Conservation (phyloP, 2,797 vertebrate species). For the Eidolon dupreanum region DNA sequence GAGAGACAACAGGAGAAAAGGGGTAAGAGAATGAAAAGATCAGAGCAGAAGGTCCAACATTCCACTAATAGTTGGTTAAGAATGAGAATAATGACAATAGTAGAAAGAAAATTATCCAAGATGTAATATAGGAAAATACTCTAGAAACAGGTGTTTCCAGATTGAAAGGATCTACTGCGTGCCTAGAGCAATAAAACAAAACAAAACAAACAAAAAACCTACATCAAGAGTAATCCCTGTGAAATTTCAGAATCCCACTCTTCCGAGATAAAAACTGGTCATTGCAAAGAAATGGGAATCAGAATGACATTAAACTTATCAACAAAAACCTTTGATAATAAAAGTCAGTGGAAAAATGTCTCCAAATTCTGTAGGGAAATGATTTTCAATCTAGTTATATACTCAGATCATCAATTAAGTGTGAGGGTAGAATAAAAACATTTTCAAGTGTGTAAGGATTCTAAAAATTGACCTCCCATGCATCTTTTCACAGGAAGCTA, state of each 20-base stretch:
- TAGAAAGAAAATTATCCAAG: neutral
- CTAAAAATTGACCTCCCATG: neutral
- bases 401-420: neutral
- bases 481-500: neutral
- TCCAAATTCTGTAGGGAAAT: constrained; percentile 26
- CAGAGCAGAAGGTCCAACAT: neutral
- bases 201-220: neutral
- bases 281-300: neutral
- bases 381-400: constrained; percentile 26
- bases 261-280: neutral
- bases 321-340: neutral
- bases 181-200: neutral
- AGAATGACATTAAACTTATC: neutral
- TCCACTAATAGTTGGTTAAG: neutral
- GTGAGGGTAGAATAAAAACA: constrained; percentile 22
- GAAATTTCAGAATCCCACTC: neutral
- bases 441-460: neutral
- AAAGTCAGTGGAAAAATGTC: neutral
- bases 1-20: neutral
- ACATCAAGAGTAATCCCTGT: neutral
- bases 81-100: neutral
- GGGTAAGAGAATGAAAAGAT: neutral
- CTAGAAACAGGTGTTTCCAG: neutral
- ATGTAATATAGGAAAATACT: neutral
- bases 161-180: neutral